Percentiles rank a stretch among this genome's conserved stretches.
phyloP scores from a whole-genome alignment of 2,888 invertebrate genomes.

The Euphydryas editha region DNA sequence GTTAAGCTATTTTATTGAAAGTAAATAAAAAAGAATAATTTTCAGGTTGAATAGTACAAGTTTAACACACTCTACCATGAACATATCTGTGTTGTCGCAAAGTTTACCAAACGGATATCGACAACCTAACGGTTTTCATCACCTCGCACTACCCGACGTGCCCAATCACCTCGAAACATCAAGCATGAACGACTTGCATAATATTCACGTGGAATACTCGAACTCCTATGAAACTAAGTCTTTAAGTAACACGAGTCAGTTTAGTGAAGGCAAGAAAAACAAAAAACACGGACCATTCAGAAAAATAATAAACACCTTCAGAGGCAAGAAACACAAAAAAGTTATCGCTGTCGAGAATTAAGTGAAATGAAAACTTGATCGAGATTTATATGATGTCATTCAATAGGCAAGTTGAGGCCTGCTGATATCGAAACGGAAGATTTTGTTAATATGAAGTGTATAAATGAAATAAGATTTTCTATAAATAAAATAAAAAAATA shows the following conservation, averaged over 20 bases:
- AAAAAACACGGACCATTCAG: slow-evolving; percentile 23
- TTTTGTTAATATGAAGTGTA: too few species aligned
- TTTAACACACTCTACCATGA: slow-evolving; percentile 49
- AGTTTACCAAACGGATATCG: slow-evolving; percentile 31
- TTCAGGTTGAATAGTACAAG: slow-evolving; percentile 41
- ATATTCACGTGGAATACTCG: slow-evolving; percentile 29
- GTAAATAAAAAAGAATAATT: not conserved
- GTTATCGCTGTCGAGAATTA: slow-evolving; percentile 34
- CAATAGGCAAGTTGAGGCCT: not conserved
- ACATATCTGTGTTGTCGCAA: slow-evolving; percentile 49
- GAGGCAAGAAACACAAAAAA: slow-evolving; percentile 16
- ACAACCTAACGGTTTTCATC: slow-evolving; percentile 37
- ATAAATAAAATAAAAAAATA: too few species aligned
- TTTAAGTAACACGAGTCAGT: slow-evolving; percentile 47
- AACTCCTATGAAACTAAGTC: slow-evolving; percentile 48
- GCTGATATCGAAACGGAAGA: not conserved
- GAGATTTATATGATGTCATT: not conserved
- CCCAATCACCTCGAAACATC: slow-evolving; percentile 38
- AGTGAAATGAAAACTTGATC: not conserved
- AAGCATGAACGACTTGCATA: slow-evolving; percentile 49
- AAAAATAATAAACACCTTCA: slow-evolving; percentile 30
- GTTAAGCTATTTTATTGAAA: too few species aligned
- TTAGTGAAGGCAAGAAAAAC: slow-evolving; percentile 44
- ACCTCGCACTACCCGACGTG: slow-evolving; percentile 44
- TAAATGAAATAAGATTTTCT: not conserved